Percentiles rank a stretch among this genome's conserved stretches.
Evolutionary conservation across 1,140 invertebrate species (phyloP).

Genomic region (Nomia melanderi): DNA sequence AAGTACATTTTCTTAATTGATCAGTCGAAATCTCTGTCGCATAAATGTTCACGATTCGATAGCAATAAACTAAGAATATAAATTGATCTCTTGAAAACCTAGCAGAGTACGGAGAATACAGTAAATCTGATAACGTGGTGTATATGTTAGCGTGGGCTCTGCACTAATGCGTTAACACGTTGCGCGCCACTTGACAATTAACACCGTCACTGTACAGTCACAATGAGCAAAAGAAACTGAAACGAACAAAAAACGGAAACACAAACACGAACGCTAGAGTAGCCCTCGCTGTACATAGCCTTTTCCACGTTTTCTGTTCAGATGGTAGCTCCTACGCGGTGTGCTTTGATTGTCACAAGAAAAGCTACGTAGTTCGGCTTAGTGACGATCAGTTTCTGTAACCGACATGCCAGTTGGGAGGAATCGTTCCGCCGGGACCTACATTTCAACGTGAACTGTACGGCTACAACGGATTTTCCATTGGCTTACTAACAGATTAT

Average conservation of each 20-base stretch:
- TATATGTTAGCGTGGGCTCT: conserved; percentile 34
- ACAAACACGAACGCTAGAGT: conserved; percentile 58
- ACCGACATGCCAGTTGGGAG: conserved; percentile 64
- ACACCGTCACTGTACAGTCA: conserved; percentile 40
- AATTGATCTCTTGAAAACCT: no score
- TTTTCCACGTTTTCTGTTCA: conserved; percentile 77
- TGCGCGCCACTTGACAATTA: conserved; percentile 21
- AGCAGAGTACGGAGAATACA: no score
- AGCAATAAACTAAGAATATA: no score
- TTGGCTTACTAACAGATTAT: conserved; percentile 64
- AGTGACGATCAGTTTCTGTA: conserved; percentile 77
- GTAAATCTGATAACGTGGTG: neutral
- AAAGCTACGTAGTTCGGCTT: conserved; percentile 79
- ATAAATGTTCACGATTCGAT: no score
- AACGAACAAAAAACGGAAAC: conserved; percentile 17
- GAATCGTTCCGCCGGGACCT: conserved; percentile 62
- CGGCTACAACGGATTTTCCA: conserved; percentile 57
- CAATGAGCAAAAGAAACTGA: neutral
- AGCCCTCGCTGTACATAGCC: conserved; percentile 74
- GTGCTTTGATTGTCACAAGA: conserved; percentile 79
- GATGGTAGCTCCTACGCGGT: conserved; percentile 77
- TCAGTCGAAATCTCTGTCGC: no score
- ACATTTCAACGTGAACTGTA: conserved; percentile 58
- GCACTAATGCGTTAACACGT: conserved; percentile 4
- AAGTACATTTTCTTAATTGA: neutral